Conservation (phyloP, 2,888 invertebrate genomes). For the Polymixis flavicincta region DNA sequence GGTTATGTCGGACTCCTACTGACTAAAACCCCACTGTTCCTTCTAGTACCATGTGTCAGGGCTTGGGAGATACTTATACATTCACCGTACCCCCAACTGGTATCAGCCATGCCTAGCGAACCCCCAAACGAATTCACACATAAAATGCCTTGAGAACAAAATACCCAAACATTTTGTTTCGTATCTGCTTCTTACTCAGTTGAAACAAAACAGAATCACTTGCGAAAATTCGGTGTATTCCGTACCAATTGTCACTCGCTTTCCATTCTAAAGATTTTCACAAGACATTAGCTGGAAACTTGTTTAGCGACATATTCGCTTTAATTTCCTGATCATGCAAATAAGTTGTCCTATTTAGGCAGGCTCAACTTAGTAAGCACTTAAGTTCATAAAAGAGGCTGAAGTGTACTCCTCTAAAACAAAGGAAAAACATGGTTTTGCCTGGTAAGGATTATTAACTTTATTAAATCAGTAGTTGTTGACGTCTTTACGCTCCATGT, state of each 20-base stretch:
- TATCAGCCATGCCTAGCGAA: too few species aligned
- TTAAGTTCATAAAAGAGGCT: slow-evolving; percentile 16
- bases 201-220: slow-evolving; percentile 41
- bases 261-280: slow-evolving; percentile 44
- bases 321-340: slow-evolving; percentile 62
- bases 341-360: slow-evolving; percentile 38
- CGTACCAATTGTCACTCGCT: slow-evolving; percentile 39
- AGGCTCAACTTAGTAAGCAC: slow-evolving; percentile 18
- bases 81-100: too few species aligned
- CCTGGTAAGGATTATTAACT: neutral
- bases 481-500: too few species aligned
- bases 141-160: neutral
- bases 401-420: neutral
- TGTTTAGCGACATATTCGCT: slow-evolving; percentile 42
- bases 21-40: too few species aligned
- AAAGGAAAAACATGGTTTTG: neutral
- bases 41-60: too few species aligned
- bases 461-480: too few species aligned
- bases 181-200: slow-evolving; percentile 3
- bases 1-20: too few species aligned
- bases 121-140: neutral
- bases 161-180: slow-evolving; percentile 1
- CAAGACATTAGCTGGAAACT: slow-evolving; percentile 50
- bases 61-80: too few species aligned
- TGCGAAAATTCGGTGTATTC: slow-evolving; percentile 7